A percentile compares a stretch with the other conserved stretches of the same genome.
phyloP scores from a whole-genome alignment of 2,797 vertebrate genomes.

The Melanotaenia boesemani region DNA sequence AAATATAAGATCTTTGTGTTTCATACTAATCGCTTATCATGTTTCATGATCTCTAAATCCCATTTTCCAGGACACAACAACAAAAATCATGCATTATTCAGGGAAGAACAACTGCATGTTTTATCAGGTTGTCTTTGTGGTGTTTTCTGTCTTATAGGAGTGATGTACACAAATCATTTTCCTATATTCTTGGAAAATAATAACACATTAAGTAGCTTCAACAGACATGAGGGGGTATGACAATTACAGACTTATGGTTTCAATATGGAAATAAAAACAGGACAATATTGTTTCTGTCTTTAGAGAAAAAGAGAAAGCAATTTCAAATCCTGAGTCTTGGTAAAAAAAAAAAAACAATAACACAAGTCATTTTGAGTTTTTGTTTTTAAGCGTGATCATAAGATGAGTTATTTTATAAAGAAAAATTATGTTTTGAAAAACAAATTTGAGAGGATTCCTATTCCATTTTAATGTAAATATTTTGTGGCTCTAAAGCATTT shows the following conservation, averaged over 20 bases:
- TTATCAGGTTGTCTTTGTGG: slow-evolving; percentile 1
- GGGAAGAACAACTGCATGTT: not conserved
- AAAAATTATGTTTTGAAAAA: no score
- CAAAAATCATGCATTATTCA: slow-evolving; percentile 10
- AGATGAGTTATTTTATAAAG: no score
- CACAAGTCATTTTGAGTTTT: not conserved
- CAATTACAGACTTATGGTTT: slow-evolving; percentile 26
- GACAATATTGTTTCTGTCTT: not conserved
- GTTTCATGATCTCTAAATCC: not conserved
- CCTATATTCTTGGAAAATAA: not conserved
- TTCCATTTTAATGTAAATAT: no score
- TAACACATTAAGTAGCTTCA: not conserved
- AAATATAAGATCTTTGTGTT: not conserved
- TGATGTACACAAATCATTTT: not conserved
- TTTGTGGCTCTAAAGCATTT: no score
- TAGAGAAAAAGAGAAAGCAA: not conserved
- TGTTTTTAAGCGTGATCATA: not conserved
- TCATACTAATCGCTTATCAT: not conserved
- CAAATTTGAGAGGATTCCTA: no score
- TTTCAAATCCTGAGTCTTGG: not conserved
- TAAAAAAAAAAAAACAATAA: not conserved
- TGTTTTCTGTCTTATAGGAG: not conserved
- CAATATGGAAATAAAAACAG: slow-evolving; percentile 36
- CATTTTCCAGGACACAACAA: not conserved
- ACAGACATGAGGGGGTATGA: not conserved